Conservation (phyloP, 2,797 vertebrate species). For the Labeo calbasu region DNA sequence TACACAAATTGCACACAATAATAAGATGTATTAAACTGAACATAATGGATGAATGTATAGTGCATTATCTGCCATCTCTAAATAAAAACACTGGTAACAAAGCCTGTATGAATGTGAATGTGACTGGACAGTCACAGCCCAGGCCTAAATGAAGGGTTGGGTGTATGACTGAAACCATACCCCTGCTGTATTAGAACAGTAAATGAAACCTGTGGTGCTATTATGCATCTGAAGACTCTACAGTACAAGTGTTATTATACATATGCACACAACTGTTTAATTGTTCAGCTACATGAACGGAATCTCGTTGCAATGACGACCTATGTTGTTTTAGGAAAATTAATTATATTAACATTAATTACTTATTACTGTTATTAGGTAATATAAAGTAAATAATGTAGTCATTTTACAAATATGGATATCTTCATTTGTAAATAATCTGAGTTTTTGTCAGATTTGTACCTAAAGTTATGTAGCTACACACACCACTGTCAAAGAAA, state of each 20-base stretch:
- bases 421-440: not conserved
- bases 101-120: not conserved
- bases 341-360: not conserved
- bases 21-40: not conserved
- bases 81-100: not conserved
- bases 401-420: not conserved
- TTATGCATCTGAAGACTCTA: not conserved
- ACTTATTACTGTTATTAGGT: not conserved
- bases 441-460: not conserved
- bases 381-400: not conserved
- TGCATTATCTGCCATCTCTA: not conserved
- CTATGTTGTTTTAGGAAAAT: not conserved
- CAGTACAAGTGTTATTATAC: not conserved
- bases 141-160: constrained; percentile 1
- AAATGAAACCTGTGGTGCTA: not conserved
- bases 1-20: not conserved
- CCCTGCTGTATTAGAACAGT: not conserved
- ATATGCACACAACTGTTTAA: not conserved
- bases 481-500: not conserved
- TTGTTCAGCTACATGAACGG: not conserved
- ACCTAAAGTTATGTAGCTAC: not conserved
- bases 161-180: constrained; percentile 3
- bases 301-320: not conserved
- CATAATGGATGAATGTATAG: not conserved
- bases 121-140: not conserved